phyloP scores from a whole-genome alignment of 2,797 vertebrate species.

The Coranthus polyacanthus region DNA sequence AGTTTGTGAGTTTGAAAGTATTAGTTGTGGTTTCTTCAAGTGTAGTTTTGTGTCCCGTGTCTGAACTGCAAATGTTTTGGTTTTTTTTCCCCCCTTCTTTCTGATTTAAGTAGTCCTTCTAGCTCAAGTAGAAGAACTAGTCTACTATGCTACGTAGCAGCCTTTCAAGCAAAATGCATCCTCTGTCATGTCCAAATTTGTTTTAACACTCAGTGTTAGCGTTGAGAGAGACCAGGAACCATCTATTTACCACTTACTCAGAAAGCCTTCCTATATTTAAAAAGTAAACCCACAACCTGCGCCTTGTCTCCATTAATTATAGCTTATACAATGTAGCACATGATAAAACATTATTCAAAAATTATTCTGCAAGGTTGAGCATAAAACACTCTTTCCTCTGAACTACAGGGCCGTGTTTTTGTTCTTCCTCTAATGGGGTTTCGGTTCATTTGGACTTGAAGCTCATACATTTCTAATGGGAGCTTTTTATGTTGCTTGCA shows the following conservation, averaged over 20 bases:
- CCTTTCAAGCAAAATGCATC: conserved; percentile 10
- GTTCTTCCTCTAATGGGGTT: conserved; percentile 54
- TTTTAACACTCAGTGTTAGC: conserved; percentile 15
- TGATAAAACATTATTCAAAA: conserved; percentile 54
- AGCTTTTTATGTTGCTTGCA: conserved; percentile 52
- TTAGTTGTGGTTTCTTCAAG: too few relatives aligned
- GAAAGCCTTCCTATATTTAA: conserved; percentile 27
- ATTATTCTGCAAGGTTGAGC: conserved; percentile 58
- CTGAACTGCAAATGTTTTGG: too few relatives aligned
- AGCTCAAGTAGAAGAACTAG: too few relatives aligned
- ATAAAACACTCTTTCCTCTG: conserved; percentile 40
- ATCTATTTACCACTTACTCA: conserved; percentile 35
- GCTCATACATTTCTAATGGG: conserved; percentile 65
- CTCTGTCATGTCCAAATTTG: conserved; percentile 11
- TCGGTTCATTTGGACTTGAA: conserved; percentile 59
- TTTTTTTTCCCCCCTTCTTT: too few relatives aligned
- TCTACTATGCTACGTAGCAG: neutral
- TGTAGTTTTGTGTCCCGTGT: too few relatives aligned
- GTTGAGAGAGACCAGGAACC: conserved; percentile 14
- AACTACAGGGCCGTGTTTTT: conserved; percentile 42
- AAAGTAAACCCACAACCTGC: conserved; percentile 30
- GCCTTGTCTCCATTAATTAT: conserved; percentile 50
- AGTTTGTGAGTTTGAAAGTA: too few relatives aligned
- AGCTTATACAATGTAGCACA: conserved; percentile 30
- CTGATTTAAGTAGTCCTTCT: too few relatives aligned